Evolutionary conservation across 2,113 vertebrate species (phyloP), one percentile per base, ranked within the genome.

Genomic region (Hucho hucho): DNA sequence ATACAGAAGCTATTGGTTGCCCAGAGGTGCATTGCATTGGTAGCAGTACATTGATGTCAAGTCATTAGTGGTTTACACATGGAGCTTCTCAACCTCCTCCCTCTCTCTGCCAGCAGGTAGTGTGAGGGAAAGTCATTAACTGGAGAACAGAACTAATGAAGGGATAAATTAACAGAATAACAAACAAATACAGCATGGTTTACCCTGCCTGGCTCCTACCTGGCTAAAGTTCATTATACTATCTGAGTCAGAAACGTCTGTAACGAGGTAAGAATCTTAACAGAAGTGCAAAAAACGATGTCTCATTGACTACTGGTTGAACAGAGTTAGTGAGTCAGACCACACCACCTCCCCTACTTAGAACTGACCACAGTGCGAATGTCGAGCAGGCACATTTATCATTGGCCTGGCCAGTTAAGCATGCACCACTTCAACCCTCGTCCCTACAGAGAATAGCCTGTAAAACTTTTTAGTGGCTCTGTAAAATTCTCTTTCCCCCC

Each of bases 121-220:
- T 47, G 69, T 66, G 64, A 81, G 75, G 76, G 78, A 71, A 89
- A 77, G 53, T 66, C 87, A 89, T 92, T 86, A 87, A 76, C 75
- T 72, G 73, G 75, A 81, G 80, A 87, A 82, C 80, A 82, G 70
- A 88, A 76, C 82, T 92, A 92, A 92, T 90, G 90, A 91, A 88
- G 86, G 84, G 83, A 69, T 74, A 90, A 91, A 93, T 91, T 85
- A 91, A 88, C 81, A 84, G 37, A 81, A 88, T 76, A 81, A 72
- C 76, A 88, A 81, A 86, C 83, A 87, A 86, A 87, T 70, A 79
- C 72, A 75, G 79, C 59, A 72, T 73, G 79, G 83, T 82, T 86
- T 82, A 84, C 28, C 37, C 6, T 77, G 82, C 64, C 69, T 32
- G 59, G 67, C 77, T 82, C 78, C 18, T 70, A 75, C 76, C 74